phyloP scores from a whole-genome alignment of 2,888 invertebrate genomes.

The Brenthis daphne region DNA sequence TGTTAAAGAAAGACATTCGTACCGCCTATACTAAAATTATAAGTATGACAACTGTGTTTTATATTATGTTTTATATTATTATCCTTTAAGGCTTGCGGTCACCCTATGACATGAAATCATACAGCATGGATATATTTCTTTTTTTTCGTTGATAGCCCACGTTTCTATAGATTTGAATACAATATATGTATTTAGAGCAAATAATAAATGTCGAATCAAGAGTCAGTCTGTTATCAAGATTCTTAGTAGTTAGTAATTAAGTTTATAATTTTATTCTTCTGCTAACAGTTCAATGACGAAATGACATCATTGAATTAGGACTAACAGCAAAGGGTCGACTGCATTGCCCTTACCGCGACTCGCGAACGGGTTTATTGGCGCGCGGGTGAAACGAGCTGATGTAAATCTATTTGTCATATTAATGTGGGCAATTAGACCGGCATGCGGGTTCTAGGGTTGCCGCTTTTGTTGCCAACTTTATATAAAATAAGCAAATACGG shows the following conservation, averaged over 20 bases:
- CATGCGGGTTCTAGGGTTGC: constrained; percentile 73
- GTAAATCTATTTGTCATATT: constrained; percentile 79
- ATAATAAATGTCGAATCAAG: no score
- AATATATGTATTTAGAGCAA: no score
- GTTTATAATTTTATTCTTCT: constrained; percentile 1
- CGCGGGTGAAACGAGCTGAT: constrained; percentile 56
- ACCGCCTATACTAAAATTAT: no score
- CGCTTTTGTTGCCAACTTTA: constrained; percentile 19
- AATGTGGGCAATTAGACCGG: constrained; percentile 73
- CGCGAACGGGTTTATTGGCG: constrained; percentile 38
- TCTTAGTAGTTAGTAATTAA: constrained; percentile 2
- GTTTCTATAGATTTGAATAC: no score
- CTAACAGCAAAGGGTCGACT: constrained; percentile 33
- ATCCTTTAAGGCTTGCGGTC: no score
- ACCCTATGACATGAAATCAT: no score
- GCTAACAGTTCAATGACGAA: constrained; percentile 16
- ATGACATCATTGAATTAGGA: constrained; percentile 23
- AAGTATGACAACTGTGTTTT: no score
- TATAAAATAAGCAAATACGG: background rate
- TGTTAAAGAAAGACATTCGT: no score
- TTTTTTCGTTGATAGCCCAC: no score
- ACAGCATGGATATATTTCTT: no score
- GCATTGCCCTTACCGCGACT: constrained; percentile 34
- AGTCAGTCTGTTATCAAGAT: background rate
- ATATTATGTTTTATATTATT: no score